Percentiles rank a stretch among this genome's conserved stretches.
These are phyloP conservation scores for Rotaria socialis DNA, from an alignment of 2,888 invertebrate species.

Conservation along the genomic window DNA sequence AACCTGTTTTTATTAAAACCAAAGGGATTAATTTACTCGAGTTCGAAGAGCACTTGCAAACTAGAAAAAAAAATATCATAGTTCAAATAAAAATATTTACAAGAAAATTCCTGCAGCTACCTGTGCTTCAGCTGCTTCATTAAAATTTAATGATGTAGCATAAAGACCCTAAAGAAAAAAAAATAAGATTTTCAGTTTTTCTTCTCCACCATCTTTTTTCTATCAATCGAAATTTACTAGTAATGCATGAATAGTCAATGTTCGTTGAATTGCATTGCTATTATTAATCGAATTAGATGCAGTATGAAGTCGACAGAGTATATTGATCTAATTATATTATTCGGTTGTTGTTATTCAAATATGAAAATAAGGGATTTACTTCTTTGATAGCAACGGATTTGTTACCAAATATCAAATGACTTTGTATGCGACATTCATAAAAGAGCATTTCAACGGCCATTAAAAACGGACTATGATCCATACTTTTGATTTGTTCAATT, in stretches of 20 bases:
- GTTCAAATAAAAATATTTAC: not conserved
- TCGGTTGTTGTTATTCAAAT: not conserved
- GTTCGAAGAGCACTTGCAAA: conserved; percentile 14
- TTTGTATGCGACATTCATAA: conserved; percentile 36
- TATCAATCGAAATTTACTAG: not conserved
- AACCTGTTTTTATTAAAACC: not conserved
- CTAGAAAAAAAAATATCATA: not conserved
- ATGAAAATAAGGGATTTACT: not conserved
- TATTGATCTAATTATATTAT: not conserved
- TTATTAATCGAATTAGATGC: not conserved
- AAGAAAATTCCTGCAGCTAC: not conserved
- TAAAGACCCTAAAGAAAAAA: conserved; percentile 13
- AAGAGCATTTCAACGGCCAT: conserved; percentile 29
- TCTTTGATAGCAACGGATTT: conserved; percentile 25
- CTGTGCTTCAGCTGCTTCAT: conserved; percentile 27
- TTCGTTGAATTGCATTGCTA: not conserved
- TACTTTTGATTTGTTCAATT: conserved; percentile 36
- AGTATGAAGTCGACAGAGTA: not conserved
- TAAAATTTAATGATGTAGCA: conserved; percentile 24
- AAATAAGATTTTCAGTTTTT: not conserved
- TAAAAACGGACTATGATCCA: conserved; percentile 33
- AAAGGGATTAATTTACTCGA: not conserved
- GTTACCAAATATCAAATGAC: conserved; percentile 17
- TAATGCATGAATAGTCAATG: conserved; percentile 27
- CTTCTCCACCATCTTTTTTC: not conserved